Evolutionary conservation across 2,888 invertebrate genomes (phyloP), one percentile per base, ranked within the genome.

Genomic region (Apotomis betuletana): DNA sequence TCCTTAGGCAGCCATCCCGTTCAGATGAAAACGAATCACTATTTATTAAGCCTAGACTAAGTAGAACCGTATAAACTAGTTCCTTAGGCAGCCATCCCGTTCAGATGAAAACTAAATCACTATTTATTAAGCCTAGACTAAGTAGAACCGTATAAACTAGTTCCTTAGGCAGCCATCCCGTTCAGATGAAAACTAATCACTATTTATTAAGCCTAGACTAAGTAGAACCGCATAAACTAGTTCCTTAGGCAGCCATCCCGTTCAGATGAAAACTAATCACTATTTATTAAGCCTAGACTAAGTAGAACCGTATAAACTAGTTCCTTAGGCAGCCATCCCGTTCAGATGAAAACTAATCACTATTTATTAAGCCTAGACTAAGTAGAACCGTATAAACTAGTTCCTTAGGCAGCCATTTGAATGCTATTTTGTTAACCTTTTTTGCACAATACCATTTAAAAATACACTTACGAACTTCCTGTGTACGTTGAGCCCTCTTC

Each of bases 111-210:
- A 44, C 10, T 55, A 65, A 44, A n/a, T 44, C 44, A 13, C 41
- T 9, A 9, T 13, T 15, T 13, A 60, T 57, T 9, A 12, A 57
- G 12, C 57, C 12, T 62, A 8, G 8, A n/a, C n/a, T 5, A 15
- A 15, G 8, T 54, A 63, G 10, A 41, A 15, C 10, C 41, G 3
- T 54, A 41, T 41, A 6, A 5, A 27, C n/a, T 36, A 6, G n/a
- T 12, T n/a, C 12, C 2, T 44, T n/a, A n/a, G n/a, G n/a, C n/a
- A n/a, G n/a, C n/a, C n/a, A n/a, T n/a, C 49, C 3, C 36, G n/a
- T 55, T 27, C 57, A 57, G 61, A 51, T 46, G 60, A 71, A 44
- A 65, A 44, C 10, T 55, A 65, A 44, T 44, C 44, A 13, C 41
- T 9, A 9, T 13, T 15, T 13, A 60, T 57, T 9, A 12, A 57